These are phyloP conservation scores for Bombylius major DNA, from an alignment of 2,888 invertebrate genomes.

Conservation along the genomic window DNA sequence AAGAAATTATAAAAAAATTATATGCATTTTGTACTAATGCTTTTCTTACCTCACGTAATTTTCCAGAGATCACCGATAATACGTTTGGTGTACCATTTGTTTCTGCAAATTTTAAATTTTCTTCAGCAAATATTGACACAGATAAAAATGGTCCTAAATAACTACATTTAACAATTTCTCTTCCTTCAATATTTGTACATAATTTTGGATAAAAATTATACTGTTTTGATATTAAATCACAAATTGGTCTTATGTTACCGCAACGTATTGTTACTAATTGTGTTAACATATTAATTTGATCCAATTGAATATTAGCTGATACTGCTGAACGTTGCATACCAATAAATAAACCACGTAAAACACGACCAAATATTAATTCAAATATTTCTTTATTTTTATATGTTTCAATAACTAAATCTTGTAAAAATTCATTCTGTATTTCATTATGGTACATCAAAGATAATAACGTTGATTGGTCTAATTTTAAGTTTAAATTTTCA, in stretches of 20 bases:
- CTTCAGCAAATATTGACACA: constrained; percentile 86
- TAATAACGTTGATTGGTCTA: constrained; percentile 42
- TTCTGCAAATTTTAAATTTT: constrained; percentile 79
- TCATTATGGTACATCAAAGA: constrained; percentile 46
- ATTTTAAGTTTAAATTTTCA: constrained; percentile 22
- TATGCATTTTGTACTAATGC: neutral
- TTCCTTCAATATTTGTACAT: constrained; percentile 63
- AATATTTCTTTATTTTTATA: constrained; percentile 35
- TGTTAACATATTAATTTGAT: constrained; percentile 60
- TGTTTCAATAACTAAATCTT: constrained; percentile 43
- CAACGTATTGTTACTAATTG: constrained; percentile 71
- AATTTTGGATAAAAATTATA: constrained; percentile 61
- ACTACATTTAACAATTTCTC: constrained; percentile 74
- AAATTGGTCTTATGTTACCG: constrained; percentile 63
- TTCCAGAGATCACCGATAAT: constrained; percentile 22
- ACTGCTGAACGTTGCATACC: constrained; percentile 30
- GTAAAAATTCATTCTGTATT: constrained; percentile 50
- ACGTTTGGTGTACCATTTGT: constrained; percentile 39
- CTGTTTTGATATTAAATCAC: constrained; percentile 50
- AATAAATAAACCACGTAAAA: constrained; percentile 31
- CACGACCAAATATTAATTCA: constrained; percentile 28
- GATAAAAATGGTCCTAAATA: constrained; percentile 86
- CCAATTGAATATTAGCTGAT: constrained; percentile 34
- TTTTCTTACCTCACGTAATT: constrained; percentile 27
- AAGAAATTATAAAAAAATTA: no score